phyloP scores from a whole-genome alignment of 2,888 invertebrate species.

The Sphinx pinastri region DNA sequence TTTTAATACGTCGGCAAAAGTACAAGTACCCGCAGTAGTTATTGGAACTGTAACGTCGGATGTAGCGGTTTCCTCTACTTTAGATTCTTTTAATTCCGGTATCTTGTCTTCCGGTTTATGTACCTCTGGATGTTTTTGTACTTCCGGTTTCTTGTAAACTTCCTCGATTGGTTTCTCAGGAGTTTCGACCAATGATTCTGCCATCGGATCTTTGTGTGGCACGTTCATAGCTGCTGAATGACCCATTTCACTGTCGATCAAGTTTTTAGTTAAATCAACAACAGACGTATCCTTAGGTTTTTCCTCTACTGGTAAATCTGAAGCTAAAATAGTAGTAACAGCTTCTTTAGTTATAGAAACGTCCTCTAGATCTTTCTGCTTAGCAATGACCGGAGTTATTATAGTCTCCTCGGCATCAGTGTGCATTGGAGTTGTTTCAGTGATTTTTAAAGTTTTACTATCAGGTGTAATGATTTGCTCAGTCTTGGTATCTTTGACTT shows the following conservation, averaged over 20 bases:
- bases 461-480: neutral
- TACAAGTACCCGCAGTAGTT: neutral
- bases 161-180: conserved; percentile 20
- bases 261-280: conserved; percentile 41
- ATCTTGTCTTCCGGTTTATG: conserved; percentile 9
- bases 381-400: neutral
- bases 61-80: neutral
- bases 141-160: conserved; percentile 12
- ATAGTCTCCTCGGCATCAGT: conserved; percentile 18
- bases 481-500: neutral
- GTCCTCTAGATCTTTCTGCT: neutral
- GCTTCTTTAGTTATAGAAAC: neutral
- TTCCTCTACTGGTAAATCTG: neutral
- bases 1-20: neutral
- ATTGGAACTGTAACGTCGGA: neutral
- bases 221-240: conserved; percentile 35
- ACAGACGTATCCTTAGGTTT: conserved; percentile 31
- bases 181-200: conserved; percentile 18
- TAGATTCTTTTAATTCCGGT: neutral
- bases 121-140: conserved; percentile 1
- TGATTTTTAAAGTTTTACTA: conserved; percentile 28
- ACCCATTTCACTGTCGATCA: conserved; percentile 49
- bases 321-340: neutral
- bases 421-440: conserved; percentile 25
- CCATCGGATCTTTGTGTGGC: neutral